phyloP scores from a whole-genome alignment of 2,888 invertebrate genomes.

The Bugulina stolonifera region DNA sequence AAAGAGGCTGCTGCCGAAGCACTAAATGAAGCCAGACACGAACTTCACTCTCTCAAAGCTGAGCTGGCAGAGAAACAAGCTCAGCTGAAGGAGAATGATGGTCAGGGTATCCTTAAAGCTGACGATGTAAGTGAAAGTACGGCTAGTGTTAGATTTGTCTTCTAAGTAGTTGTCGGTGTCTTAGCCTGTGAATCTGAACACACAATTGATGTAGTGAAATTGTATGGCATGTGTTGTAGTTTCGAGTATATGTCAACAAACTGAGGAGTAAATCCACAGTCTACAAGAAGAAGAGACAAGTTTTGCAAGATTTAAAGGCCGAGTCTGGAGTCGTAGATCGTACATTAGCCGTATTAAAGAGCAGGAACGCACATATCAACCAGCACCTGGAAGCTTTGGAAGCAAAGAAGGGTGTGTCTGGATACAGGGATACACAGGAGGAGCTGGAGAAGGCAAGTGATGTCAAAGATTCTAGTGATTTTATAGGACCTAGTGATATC shows the following conservation, averaged over 20 bases:
- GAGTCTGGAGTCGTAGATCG: conserved; percentile 71
- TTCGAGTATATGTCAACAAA: conserved; percentile 76
- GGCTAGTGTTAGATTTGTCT: too few species aligned
- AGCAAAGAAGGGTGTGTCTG: conserved; percentile 51
- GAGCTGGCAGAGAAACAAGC: conserved; percentile 59
- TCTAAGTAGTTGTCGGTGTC: too few species aligned
- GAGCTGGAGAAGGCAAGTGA: conserved; percentile 56
- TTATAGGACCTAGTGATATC: too few species aligned
- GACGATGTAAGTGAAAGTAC: conserved; percentile 62
- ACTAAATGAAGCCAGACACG: conserved; percentile 63
- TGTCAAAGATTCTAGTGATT: too few species aligned
- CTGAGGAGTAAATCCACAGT: conserved; percentile 72
- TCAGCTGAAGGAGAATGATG: conserved; percentile 55
- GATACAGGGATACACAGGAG: conserved; percentile 58
- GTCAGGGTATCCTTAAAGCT: conserved; percentile 68
- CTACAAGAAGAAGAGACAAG: conserved; percentile 73
- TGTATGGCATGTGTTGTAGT: conserved; percentile 56
- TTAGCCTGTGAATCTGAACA: too few species aligned
- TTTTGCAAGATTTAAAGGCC: conserved; percentile 68
- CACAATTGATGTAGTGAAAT: too few species aligned
- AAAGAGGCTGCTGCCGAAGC: conserved; percentile 69
- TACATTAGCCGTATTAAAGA: conserved; percentile 67
- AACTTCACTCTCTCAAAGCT: conserved; percentile 61
- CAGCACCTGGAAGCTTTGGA: conserved; percentile 57
- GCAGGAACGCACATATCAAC: conserved; percentile 55